Conservation (phyloP, 2,797 vertebrate species). For the Syndactyla subalaris region DNA sequence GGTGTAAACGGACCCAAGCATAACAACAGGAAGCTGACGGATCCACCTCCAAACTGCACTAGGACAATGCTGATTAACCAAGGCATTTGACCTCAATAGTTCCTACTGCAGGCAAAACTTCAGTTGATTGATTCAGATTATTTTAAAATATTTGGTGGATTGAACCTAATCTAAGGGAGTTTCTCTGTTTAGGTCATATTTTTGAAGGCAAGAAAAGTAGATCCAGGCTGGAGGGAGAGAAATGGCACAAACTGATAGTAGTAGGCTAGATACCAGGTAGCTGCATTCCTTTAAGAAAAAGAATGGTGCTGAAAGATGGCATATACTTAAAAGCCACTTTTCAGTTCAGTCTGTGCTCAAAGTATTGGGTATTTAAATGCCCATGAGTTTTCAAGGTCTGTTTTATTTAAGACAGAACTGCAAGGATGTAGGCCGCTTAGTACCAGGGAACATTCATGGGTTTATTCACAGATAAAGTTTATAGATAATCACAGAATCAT, state of each 20-base stretch:
- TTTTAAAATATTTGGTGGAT: neutral
- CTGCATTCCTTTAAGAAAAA: neutral
- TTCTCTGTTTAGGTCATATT: neutral
- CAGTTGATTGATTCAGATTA: neutral
- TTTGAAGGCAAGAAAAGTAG: neutral
- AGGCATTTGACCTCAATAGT: neutral
- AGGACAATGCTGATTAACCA: neutral
- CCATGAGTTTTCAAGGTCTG: neutral
- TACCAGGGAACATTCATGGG: neutral
- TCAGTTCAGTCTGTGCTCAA: neutral
- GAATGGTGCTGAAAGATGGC: neutral
- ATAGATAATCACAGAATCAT: neutral
- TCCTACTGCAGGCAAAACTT: neutral
- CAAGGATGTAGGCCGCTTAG: neutral
- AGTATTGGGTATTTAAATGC: neutral
- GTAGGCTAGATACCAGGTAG: neutral
- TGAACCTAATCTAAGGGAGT: neutral
- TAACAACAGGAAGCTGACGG: neutral
- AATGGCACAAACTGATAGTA: neutral
- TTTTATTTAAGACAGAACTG: neutral
- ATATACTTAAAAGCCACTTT: neutral
- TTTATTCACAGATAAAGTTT: constrained; percentile 3
- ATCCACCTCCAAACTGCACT: neutral
- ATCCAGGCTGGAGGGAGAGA: neutral
- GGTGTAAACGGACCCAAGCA: neutral